phyloP scores from a whole-genome alignment of 2,113 vertebrate genomes.

The Mustela lutreola region DNA sequence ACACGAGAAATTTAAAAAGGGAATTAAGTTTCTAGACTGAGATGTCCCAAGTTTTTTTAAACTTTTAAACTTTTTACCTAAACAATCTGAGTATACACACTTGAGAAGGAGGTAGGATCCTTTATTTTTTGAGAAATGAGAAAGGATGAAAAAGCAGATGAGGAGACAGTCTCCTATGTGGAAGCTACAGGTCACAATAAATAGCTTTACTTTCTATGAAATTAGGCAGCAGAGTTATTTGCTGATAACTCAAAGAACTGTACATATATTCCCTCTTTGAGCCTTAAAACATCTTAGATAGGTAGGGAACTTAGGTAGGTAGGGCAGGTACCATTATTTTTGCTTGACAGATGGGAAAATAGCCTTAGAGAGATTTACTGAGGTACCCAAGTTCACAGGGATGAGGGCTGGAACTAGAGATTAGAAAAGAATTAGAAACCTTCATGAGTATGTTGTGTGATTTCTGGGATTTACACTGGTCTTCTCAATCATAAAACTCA shows the following conservation, averaged over 20 bases:
- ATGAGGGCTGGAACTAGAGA: background rate
- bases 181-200: background rate
- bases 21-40: background rate
- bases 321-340: background rate
- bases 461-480: background rate
- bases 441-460: background rate
- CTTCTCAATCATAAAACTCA: constrained; percentile 17
- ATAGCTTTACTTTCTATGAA: constrained; percentile 19
- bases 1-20: constrained; percentile 30
- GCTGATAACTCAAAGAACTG: background rate
- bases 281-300: background rate
- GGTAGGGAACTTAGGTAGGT: background rate
- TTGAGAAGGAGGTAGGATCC: background rate
- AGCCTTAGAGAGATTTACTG: background rate
- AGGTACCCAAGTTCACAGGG: background rate
- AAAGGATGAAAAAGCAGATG: background rate
- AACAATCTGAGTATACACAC: background rate
- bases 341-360: background rate
- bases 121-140: constrained; percentile 23
- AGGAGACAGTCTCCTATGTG: background rate
- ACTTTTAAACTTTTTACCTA: background rate
- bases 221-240: constrained; percentile 1
- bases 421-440: background rate
- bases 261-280: background rate
- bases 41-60: background rate